These are phyloP conservation scores for Drosophila bocki DNA, from an alignment of 1,140 invertebrate species.

Conservation along the genomic window DNA sequence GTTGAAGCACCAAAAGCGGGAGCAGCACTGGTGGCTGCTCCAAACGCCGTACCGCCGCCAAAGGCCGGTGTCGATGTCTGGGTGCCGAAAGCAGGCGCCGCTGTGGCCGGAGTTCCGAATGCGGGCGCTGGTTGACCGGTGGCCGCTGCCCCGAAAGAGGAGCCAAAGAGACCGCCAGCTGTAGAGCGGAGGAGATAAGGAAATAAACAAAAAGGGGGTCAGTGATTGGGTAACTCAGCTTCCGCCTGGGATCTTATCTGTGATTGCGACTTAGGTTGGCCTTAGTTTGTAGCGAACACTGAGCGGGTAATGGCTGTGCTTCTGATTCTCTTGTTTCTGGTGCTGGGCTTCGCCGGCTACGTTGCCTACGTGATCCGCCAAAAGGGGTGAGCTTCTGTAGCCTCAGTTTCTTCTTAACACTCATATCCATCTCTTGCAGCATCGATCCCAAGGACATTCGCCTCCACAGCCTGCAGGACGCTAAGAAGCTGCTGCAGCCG, in stretches of 20 bases:
- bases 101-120: conserved; percentile 72
- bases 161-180: conserved; percentile 74
- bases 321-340: conserved; percentile 23
- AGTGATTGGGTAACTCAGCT: conserved; percentile 35
- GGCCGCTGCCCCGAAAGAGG: conserved; percentile 72
- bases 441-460: conserved; percentile 62
- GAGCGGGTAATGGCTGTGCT: conserved; percentile 30
- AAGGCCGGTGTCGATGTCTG: conserved; percentile 27
- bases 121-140: conserved; percentile 49
- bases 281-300: conserved; percentile 35
- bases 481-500: conserved; percentile 46
- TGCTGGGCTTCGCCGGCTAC: conserved; percentile 37
- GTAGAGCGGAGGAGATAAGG: conserved; percentile 53
- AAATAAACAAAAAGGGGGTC: conserved; percentile 38
- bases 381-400: conserved; percentile 47
- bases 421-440: conserved; percentile 19
- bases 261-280: background rate
- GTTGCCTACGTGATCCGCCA: conserved; percentile 52
- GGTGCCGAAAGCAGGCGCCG: conserved; percentile 42
- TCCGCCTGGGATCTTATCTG: conserved; percentile 54
- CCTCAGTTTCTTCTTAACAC: background rate
- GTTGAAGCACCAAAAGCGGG: conserved; percentile 28
- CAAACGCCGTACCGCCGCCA: conserved; percentile 33
- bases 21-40: conserved; percentile 40
- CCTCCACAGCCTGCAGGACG: conserved; percentile 55